Evolutionary conservation across 1,140 invertebrate species (phyloP), one percentile per base, ranked within the genome.

Genomic region (Hylaeus volcanicus): DNA sequence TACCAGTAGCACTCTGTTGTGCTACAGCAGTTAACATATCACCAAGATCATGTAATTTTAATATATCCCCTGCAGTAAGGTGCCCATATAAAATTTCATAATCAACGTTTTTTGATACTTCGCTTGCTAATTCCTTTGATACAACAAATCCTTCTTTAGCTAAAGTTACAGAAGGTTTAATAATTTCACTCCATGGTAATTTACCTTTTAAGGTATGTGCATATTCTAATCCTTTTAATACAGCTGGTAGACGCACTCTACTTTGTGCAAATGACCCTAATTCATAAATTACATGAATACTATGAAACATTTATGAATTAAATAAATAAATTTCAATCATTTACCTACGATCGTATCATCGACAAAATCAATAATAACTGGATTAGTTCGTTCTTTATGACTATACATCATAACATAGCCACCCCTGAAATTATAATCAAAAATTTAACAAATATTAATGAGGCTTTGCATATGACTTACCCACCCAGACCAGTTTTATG

Each of bases 361-460:
- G 8, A 89, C 86, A 85, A 96, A 96, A 91, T 96, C 94, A 45
- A 96, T 92, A 15, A 95, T 89, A 37, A 93, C 87, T 43, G 95
- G 93, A 85, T 91, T 85, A 53, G 90, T 86, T 70, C 92, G 87
- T 41, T 89, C 91, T 81, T 94, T 94, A 87, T 96, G 96, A 89
- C 96, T 95, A 92, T 97, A 96, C 84, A 97, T 94, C 86, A 97
- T 92, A 87, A 97, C 93, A 60, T 96, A 95, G 45, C 96, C 96
- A 86, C 96, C 96, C 70, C 97, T 97, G 86, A 91, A 91, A 89
- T 70, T 79, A 75, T 75, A 70, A 83, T 53, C n/a, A 61, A 48
- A 58, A 74, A 51, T 63, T 66, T 5, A 48, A 74, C 12, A 64
- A 79, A 55, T 12, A 73, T 63, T 12, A 41, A 41, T 14, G 11